These are phyloP conservation scores for Botia almorhae DNA, from an alignment of 2,797 vertebrate species.

Conservation along the genomic window DNA sequence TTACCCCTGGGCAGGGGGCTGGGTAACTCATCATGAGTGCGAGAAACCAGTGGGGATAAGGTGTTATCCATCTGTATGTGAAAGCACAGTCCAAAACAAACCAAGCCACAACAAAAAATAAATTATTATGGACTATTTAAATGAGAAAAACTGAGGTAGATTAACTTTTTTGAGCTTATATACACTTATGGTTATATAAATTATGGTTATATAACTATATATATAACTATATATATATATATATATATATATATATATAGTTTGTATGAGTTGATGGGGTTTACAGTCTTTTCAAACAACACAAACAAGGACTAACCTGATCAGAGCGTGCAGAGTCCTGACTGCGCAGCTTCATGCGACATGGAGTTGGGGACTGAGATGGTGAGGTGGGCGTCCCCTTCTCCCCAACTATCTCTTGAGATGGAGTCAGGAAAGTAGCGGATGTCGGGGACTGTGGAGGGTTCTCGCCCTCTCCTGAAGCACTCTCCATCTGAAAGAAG, in stretches of 20 bases:
- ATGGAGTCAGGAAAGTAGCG: neutral
- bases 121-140: neutral
- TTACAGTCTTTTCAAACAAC: neutral
- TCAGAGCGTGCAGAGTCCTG: conserved; percentile 80
- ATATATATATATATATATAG: too few species aligned
- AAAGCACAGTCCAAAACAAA: neutral
- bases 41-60: conserved; percentile 69
- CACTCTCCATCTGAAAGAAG: conserved; percentile 87
- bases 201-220: too few species aligned
- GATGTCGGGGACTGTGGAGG: conserved; percentile 33
- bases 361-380: conserved; percentile 71
- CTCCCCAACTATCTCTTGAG: conserved; percentile 58
- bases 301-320: conserved; percentile 63
- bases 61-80: conserved; percentile 78
- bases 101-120: neutral
- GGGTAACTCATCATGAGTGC: conserved; percentile 81
- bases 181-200: too few species aligned
- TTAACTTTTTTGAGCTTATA: too few species aligned
- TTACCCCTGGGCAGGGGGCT: conserved; percentile 79
- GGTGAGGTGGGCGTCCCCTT: conserved; percentile 64
- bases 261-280: too few species aligned
- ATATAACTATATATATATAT: too few species aligned
- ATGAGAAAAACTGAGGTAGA: neutral
- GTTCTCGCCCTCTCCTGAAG: conserved; percentile 69
- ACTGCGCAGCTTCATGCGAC: conserved; percentile 90